These are phyloP conservation scores for Leucophenga varia DNA, from an alignment of 1,140 invertebrate species.

Conservation along the genomic window DNA sequence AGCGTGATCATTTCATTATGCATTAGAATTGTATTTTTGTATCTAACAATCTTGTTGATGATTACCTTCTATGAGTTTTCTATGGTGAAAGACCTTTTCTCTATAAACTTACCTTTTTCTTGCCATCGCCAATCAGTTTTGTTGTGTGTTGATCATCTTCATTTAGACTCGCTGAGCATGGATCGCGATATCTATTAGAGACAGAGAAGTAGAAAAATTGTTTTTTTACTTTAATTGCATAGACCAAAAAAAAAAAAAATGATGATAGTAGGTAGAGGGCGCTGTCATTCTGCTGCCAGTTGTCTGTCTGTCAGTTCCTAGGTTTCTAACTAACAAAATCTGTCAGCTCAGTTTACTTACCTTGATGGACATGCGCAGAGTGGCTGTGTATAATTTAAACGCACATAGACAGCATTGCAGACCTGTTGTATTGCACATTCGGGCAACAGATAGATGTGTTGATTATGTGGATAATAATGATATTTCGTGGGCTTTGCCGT, in stretches of 20 bases:
- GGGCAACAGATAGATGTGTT: conserved; percentile 85
- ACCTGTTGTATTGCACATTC: conserved; percentile 92
- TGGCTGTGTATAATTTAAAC: conserved; percentile 89
- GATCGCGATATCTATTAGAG: conserved; percentile 79
- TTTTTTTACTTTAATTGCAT: background rate
- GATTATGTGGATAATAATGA: conserved; percentile 92
- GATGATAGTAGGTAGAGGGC: background rate
- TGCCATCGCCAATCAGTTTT: conserved; percentile 78
- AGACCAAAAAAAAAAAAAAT: conserved; percentile 7
- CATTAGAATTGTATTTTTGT: too few relatives aligned
- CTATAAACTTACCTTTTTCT: conserved; percentile 74
- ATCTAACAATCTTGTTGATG: too few relatives aligned
- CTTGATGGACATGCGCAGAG: conserved; percentile 84
- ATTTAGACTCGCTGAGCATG: conserved; percentile 84
- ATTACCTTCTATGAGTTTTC: too few relatives aligned
- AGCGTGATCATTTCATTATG: background rate
- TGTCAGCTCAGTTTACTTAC: too few relatives aligned
- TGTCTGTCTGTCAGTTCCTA: too few relatives aligned
- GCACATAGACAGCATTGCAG: conserved; percentile 89
- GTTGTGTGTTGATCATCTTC: conserved; percentile 90
- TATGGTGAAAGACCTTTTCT: too few relatives aligned
- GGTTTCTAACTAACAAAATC: too few relatives aligned
- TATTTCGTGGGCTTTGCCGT: conserved; percentile 86
- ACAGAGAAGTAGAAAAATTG: too few relatives aligned
- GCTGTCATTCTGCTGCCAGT: conserved; percentile 8